Conservation (phyloP, 1,140 invertebrate genomes). For the Drosophila nebulosa region DNA sequence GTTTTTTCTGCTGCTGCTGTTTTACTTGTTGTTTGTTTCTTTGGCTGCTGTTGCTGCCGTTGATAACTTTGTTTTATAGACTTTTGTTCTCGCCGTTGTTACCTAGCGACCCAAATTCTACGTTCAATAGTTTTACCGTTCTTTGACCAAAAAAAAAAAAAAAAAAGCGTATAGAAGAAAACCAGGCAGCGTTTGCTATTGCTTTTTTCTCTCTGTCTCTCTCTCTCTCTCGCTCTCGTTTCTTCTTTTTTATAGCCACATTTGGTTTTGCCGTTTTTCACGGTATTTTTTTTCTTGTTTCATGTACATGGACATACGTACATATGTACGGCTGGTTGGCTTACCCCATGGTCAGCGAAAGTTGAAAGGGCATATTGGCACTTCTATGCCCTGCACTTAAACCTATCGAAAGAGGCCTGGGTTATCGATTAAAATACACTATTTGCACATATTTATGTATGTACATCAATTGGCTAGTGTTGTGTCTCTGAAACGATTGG, state of each 20-base stretch:
- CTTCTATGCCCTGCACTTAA: background rate
- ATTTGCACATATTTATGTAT: too few relatives aligned
- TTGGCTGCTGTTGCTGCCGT: slow-evolving; percentile 19
- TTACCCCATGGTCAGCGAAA: background rate
- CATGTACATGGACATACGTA: slow-evolving; percentile 19
- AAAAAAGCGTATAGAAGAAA: background rate
- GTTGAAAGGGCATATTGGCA: background rate
- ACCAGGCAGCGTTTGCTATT: slow-evolving; percentile 21
- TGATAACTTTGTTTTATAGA: slow-evolving; percentile 72
- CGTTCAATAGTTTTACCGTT: slow-evolving; percentile 53
- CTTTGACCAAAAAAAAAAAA: background rate
- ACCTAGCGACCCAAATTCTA: slow-evolving; percentile 68
- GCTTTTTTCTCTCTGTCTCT: slow-evolving; percentile 1
- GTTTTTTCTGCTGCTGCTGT: background rate
- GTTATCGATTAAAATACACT: too few relatives aligned
- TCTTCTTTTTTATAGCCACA: slow-evolving; percentile 10
- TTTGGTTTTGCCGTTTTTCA: background rate
- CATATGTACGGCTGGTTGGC: background rate
- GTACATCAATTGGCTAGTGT: too few relatives aligned
- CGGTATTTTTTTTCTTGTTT: slow-evolving; percentile 39
- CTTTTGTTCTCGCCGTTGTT: slow-evolving; percentile 68
- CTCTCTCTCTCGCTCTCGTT: slow-evolving; percentile 7
- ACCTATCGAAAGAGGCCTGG: background rate
- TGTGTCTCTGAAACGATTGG: too few relatives aligned
- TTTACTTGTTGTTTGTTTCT: slow-evolving; percentile 8